Evolutionary conservation across 2,113 vertebrate genomes (phyloP), one percentile per base, ranked within the genome.

Genomic region (Heterotilapia buettikoferi): DNA sequence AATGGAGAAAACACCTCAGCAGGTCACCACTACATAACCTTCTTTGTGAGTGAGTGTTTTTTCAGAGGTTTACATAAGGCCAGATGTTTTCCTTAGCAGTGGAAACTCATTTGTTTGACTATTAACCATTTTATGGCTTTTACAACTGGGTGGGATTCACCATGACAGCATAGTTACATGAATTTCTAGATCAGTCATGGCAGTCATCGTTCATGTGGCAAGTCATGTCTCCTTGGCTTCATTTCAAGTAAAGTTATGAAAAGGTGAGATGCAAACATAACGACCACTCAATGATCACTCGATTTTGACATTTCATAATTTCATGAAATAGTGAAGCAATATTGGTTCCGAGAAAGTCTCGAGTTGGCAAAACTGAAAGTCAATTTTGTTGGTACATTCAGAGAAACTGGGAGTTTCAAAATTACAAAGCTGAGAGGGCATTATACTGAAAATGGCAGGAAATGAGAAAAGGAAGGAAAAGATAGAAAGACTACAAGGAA

Each of bases 351-450:
- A 73, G 56, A 84, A 85, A 29, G 2, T 21, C 8, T 5, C 5
- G 4, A 19, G 12, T 50, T 3, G 13, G 8, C 1, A 33, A 89
- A 80, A 89, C 13, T 78, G 76, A 91, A 91, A 80, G 47, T 24
- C 54, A 2, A 45, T 4, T 5, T 16, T n/a, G 33, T 5, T 7
- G 21, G 40, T 21, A 5, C 5, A 1, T 4, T 12, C 14, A 63
- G 31, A 11, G 11, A 84, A 87, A 82, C 43, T 79, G 43, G 82
- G 93, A 89, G 89, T 94, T 96, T 95, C 92, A 82, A 66, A 33
- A 93, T 89, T 86, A 21, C 90, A 80, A 33, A 54, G 73, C 24
- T 53, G 71, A 3, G 5, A 43, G 4, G 26, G 1, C 4, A 12
- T 16, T 38, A 13, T 86, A 59, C 56, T 56, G 86, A 71, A 86